Conservation (phyloP, 2,888 invertebrate species). For the Beris morrisii region DNA sequence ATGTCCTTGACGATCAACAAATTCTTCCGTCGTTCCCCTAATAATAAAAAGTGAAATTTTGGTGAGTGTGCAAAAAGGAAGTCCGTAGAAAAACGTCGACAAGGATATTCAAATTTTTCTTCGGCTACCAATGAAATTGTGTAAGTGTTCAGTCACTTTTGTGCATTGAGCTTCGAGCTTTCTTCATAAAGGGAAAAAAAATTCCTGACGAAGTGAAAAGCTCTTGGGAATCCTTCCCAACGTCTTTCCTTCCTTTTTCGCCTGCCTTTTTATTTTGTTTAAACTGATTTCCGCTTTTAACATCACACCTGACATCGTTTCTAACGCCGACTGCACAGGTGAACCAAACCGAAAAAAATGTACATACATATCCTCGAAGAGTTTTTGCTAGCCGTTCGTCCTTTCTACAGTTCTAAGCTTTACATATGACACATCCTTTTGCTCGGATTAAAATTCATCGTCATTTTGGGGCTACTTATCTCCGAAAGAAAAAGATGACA, state of each 20-base stretch:
- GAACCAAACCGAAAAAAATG: too few species aligned
- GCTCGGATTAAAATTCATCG: constrained; percentile 12
- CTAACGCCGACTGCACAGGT: too few species aligned
- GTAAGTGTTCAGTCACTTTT: constrained; percentile 14
- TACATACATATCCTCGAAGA: too few species aligned
- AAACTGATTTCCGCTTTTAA: constrained; percentile 15
- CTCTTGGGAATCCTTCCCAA: constrained; percentile 5
- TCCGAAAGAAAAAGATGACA: too few species aligned
- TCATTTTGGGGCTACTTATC: constrained; percentile 9
- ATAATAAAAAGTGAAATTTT: too few species aligned
- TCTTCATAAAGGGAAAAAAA: constrained; percentile 12
- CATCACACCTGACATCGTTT: background rate
- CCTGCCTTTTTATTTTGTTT: constrained; percentile 1
- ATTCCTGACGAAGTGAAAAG: background rate
- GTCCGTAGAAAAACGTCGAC: too few species aligned
- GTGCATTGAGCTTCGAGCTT: constrained; percentile 16
- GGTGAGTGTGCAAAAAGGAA: too few species aligned
- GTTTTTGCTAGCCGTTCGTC: too few species aligned
- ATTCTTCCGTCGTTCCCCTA: too few species aligned
- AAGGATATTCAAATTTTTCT: background rate
- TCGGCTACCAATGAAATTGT: constrained; percentile 15
- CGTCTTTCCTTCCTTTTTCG: background rate
- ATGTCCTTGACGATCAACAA: too few species aligned
- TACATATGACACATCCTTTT: background rate
- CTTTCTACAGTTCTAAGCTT: too few species aligned